phyloP scores from a whole-genome alignment of 2,797 vertebrate genomes.

The Austrolebias charrua region DNA sequence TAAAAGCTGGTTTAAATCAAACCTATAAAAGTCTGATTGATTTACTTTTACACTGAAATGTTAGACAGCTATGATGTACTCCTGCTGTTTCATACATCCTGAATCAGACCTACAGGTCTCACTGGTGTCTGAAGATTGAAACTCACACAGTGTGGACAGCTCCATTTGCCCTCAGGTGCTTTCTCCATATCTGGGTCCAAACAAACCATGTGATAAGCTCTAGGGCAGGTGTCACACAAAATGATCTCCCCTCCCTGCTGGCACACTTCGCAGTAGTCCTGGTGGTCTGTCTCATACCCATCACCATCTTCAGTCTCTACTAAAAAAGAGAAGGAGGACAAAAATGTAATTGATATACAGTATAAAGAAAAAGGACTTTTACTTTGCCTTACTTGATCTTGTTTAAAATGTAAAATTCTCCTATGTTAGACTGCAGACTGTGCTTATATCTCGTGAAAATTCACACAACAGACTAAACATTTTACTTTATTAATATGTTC shows the following conservation, averaged over 20 bases:
- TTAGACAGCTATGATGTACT: constrained; percentile 6
- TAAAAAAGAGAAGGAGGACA: constrained; percentile 47
- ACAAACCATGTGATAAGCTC: constrained; percentile 99
- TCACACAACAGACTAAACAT: not conserved
- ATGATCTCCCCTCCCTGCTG: constrained; percentile 99
- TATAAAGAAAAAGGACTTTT: not conserved
- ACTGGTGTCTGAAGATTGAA: not conserved
- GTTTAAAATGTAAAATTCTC: constrained; percentile 1
- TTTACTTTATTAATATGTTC: constrained; percentile 2
- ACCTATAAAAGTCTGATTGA: not conserved
- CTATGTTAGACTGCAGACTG: not conserved
- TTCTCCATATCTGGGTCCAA: constrained; percentile 99
- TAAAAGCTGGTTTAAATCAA: constrained; percentile 13
- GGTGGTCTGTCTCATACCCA: constrained; percentile 98
- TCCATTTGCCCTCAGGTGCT: constrained; percentile 98
- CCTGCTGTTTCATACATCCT: constrained; percentile 1
- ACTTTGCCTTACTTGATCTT: constrained; percentile 8
- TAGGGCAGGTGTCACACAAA: constrained; percentile 95
- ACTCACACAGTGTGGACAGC: constrained; percentile 98
- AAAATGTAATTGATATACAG: no score
- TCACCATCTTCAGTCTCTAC: constrained; percentile 90
- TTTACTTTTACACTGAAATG: not conserved
- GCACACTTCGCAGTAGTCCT: constrained; percentile 99
- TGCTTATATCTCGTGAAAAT: not conserved
- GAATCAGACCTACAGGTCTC: not conserved